Evolutionary conservation across 2,113 vertebrate species (phyloP).

Genomic region (Mesocricetus auratus): DNA sequence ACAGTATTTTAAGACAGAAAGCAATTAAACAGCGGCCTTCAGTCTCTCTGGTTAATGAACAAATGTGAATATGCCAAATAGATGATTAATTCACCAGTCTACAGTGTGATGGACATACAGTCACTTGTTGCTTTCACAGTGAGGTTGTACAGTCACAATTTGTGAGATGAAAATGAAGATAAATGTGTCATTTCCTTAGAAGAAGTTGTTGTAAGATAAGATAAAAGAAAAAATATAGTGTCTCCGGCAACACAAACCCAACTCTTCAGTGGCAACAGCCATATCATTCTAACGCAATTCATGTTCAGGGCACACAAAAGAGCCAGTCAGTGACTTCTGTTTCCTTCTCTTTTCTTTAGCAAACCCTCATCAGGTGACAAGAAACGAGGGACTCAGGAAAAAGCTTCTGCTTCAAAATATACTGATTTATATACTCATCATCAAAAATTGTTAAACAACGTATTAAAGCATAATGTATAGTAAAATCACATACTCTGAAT

Average conservation of each 20-base stretch:
- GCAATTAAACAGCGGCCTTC: neutral
- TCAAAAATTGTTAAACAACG: neutral
- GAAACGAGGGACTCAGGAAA: neutral
- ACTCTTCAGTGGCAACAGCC: neutral
- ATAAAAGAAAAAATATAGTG: neutral
- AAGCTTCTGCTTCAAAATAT: neutral
- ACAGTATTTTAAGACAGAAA: slow-evolving; percentile 1
- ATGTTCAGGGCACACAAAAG: neutral
- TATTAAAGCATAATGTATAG: neutral
- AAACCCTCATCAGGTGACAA: neutral
- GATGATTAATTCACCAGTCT: neutral
- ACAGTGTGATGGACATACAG: neutral
- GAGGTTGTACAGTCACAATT: neutral
- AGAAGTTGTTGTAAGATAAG: neutral
- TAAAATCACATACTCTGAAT: neutral
- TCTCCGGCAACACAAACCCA: fast-evolving
- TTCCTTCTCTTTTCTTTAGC: neutral
- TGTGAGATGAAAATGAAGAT: neutral
- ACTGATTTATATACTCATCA: neutral
- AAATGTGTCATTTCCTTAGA: neutral
- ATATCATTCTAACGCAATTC: neutral
- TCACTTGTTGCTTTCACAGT: neutral
- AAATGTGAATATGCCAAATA: neutral
- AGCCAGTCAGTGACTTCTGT: neutral
- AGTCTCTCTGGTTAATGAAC: neutral